These are phyloP conservation scores for Amiota minor DNA, from an alignment of 2,888 invertebrate species.

Conservation along the genomic window DNA sequence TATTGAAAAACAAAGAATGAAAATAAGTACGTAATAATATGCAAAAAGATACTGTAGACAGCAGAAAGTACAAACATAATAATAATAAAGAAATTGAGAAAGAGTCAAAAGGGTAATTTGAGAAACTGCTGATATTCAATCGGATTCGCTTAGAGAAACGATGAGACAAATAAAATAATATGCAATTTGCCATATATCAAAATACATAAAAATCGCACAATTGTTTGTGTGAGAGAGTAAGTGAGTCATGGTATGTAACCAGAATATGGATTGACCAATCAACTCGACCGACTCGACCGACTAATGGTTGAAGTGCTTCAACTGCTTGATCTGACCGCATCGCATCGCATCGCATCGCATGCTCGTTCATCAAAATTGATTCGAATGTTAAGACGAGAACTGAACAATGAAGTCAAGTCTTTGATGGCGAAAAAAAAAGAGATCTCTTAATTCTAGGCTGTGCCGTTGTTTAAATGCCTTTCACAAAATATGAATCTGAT, in stretches of 20 bases:
- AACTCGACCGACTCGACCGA: background rate
- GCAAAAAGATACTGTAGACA: background rate
- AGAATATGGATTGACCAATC: background rate
- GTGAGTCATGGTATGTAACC: background rate
- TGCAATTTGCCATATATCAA: too few species aligned
- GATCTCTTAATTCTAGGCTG: too few species aligned
- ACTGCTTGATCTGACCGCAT: conserved; percentile 21
- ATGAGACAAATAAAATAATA: too few species aligned
- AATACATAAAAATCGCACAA: too few species aligned
- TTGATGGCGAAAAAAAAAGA: too few species aligned
- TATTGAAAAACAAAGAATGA: conserved; percentile 41
- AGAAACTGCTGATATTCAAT: too few species aligned
- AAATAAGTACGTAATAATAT: background rate
- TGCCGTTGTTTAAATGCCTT: too few species aligned
- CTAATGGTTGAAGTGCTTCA: background rate
- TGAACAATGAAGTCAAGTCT: too few species aligned
- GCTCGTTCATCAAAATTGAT: too few species aligned
- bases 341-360: background rate
- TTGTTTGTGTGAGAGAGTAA: background rate
- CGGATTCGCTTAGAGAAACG: too few species aligned
- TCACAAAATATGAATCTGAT: too few species aligned
- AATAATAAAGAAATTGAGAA: background rate
- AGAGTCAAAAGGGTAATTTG: background rate
- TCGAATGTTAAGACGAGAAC: too few species aligned
- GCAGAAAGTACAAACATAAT: background rate